Evolutionary conservation across 2,113 vertebrate genomes (phyloP).

Genomic region (Podiceps cristatus): DNA sequence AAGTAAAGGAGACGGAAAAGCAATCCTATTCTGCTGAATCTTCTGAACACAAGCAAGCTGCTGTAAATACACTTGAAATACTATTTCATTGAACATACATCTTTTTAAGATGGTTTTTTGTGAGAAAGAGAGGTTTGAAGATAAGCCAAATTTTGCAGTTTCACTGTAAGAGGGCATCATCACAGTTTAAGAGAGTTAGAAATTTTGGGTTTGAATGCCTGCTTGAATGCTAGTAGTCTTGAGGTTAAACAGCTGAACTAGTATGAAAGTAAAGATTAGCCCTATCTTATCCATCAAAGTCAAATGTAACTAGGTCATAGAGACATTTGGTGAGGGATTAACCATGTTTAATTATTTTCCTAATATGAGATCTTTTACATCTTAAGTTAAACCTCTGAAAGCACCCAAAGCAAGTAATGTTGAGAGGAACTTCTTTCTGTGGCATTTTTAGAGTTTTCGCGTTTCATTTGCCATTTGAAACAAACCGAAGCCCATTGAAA

Average conservation of each 20-base stretch:
- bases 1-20: conserved; percentile 57
- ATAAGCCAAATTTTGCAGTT: not conserved
- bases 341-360: not conserved
- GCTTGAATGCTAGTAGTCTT: not conserved
- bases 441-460: not conserved
- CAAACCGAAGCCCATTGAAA: not conserved
- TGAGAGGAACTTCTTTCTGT: not conserved
- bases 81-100: not conserved
- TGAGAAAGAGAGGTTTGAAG: not conserved
- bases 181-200: not conserved
- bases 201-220: not conserved
- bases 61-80: not conserved
- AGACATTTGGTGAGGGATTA: not conserved
- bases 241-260: not conserved
- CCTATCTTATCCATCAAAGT: not conserved
- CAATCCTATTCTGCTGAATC: not conserved
- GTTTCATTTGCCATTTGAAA: not conserved
- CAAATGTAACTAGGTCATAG: not conserved
- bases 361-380: not conserved
- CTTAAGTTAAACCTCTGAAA: not conserved
- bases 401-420: not conserved
- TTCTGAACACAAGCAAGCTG: not conserved
- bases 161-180: not conserved
- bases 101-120: not conserved
- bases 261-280: not conserved